Evolutionary conservation across 2,888 invertebrate genomes (phyloP).

Genomic region (Erynnis tages): DNA sequence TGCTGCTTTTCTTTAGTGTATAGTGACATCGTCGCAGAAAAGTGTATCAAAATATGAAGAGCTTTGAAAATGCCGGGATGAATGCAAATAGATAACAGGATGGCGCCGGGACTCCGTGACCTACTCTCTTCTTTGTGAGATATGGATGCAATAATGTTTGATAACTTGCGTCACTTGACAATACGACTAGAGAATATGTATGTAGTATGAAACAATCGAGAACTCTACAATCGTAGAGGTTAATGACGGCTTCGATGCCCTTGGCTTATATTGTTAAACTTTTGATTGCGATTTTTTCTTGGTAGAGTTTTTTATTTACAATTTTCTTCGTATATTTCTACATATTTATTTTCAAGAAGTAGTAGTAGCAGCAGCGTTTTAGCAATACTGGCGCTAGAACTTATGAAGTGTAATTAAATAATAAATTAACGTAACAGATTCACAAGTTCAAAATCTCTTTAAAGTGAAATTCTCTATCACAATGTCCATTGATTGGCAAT

Average conservation of each 20-base stretch:
- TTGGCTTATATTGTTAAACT: background rate
- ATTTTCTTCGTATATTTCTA: too few relatives aligned
- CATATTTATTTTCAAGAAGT: too few relatives aligned
- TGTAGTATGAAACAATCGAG: slow-evolving; percentile 3
- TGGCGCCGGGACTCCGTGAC: slow-evolving; percentile 34
- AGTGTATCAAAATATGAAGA: background rate
- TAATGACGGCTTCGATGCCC: background rate
- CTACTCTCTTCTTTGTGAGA: slow-evolving; percentile 17
- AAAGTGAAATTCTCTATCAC: too few relatives aligned
- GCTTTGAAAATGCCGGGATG: slow-evolving; percentile 26
- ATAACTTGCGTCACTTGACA: slow-evolving; percentile 5
- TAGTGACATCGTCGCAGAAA: too few relatives aligned
- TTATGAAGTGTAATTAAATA: too few relatives aligned
- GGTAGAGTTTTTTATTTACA: too few relatives aligned
- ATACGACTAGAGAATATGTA: background rate
- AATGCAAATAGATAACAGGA: slow-evolving; percentile 27
- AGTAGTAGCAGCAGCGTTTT: too few relatives aligned
- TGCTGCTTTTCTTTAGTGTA: too few relatives aligned
- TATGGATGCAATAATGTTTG: slow-evolving; percentile 15
- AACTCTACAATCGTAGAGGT: slow-evolving; percentile 3
- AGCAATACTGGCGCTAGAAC: too few relatives aligned
- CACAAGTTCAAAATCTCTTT: too few relatives aligned
- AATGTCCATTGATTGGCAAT: too few relatives aligned
- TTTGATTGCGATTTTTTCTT: background rate
- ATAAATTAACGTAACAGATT: background rate